These are phyloP conservation scores for Mastacembelus armatus DNA, from an alignment of 2,797 vertebrate genomes.

Conservation along the genomic window DNA sequence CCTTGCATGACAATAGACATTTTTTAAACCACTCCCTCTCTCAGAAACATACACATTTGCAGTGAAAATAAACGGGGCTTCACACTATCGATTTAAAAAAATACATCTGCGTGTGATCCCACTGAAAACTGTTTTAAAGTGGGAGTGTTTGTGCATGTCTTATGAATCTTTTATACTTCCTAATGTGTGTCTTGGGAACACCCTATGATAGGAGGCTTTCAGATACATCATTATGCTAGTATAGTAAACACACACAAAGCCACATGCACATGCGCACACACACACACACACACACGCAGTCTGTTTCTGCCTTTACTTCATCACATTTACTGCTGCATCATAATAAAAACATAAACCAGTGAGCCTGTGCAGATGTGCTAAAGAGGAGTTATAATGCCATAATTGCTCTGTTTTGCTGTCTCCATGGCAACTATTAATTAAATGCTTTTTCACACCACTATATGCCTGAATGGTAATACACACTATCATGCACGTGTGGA, in stretches of 20 bases:
- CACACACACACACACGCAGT: slow-evolving; percentile 9
- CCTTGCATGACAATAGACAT: slow-evolving; percentile 46
- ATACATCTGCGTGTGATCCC: slow-evolving; percentile 10
- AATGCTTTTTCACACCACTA: slow-evolving; percentile 36
- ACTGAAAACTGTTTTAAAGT: slow-evolving; percentile 35
- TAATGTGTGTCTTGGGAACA: slow-evolving; percentile 60
- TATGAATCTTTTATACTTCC: slow-evolving; percentile 65
- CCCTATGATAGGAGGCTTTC: slow-evolving; percentile 49
- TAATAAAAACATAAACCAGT: slow-evolving; percentile 35
- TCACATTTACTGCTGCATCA: slow-evolving; percentile 34
- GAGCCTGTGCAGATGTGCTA: slow-evolving; percentile 18
- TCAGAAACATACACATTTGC: slow-evolving; percentile 8
- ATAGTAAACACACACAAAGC: slow-evolving; percentile 36
- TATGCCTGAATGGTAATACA: slow-evolving; percentile 28
- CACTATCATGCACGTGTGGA: slow-evolving; percentile 26
- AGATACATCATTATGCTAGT: slow-evolving; percentile 53
- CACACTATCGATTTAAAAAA: too few species aligned
- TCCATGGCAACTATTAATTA: slow-evolving; percentile 64
- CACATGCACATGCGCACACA: slow-evolving; percentile 5
- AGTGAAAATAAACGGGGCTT: not conserved
- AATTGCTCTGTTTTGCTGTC: slow-evolving; percentile 56
- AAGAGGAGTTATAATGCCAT: slow-evolving; percentile 24
- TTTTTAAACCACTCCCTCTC: slow-evolving; percentile 11
- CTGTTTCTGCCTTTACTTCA: slow-evolving; percentile 13
- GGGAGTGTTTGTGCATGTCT: slow-evolving; percentile 5